phyloP scores from a whole-genome alignment of 1,140 invertebrate species.

The Pseudobourletiella spinata region DNA sequence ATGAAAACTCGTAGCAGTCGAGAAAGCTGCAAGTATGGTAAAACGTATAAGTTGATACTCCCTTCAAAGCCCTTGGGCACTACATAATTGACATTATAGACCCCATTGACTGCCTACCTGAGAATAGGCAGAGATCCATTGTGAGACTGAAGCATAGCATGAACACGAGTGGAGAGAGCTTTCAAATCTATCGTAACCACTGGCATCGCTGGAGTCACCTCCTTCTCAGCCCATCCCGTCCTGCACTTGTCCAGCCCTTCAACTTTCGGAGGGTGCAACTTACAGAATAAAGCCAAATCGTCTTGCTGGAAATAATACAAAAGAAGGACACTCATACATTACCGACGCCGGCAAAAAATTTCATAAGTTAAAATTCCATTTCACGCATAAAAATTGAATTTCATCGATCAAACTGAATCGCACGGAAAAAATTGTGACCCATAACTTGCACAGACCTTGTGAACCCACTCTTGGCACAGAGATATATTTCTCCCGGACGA shows the following conservation, averaged over 20 bases:
- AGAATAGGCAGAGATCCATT: constrained; percentile 59
- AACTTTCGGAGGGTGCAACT: constrained; percentile 48
- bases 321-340: too few relatives aligned
- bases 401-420: constrained; percentile 9
- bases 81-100: too few relatives aligned
- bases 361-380: background rate
- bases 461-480: constrained; percentile 14
- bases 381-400: too few relatives aligned
- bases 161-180: constrained; percentile 52
- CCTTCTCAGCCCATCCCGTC: constrained; percentile 66
- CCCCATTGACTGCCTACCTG: constrained; percentile 49
- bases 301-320: constrained; percentile 35
- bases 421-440: background rate
- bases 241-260: constrained; percentile 32
- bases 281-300: constrained; percentile 53
- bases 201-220: constrained; percentile 55
- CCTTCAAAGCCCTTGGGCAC: too few relatives aligned
- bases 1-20: constrained; percentile 65
- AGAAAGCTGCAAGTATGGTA: constrained; percentile 52
- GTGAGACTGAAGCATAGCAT: constrained; percentile 58
- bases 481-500: constrained; percentile 18
- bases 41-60: too few relatives aligned
- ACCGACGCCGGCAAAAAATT: constrained; percentile 4
- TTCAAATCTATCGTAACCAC: constrained; percentile 61
- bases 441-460: constrained; percentile 19